phyloP scores from a whole-genome alignment of 2,113 vertebrate genomes.

The Datnioides undecimradiatus region DNA sequence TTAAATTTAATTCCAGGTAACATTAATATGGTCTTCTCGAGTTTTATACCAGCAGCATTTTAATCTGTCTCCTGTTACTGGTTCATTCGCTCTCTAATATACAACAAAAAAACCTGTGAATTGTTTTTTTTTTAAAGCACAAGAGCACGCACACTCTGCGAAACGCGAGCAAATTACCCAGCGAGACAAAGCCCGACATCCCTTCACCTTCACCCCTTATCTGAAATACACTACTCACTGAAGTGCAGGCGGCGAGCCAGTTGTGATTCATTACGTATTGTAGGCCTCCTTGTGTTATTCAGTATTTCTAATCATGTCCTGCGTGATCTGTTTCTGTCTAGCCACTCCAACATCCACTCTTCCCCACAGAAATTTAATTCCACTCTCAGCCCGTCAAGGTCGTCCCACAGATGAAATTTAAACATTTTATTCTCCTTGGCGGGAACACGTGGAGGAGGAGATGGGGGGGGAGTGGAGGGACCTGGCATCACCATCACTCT shows the following conservation, averaged over 20 bases:
- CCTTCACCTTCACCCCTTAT: slow-evolving; percentile 34
- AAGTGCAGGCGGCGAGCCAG: slow-evolving; percentile 18
- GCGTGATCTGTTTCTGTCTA: slow-evolving; percentile 55
- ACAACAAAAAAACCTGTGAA: neutral
- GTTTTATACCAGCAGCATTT: neutral
- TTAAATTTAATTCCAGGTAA: neutral
- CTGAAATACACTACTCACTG: slow-evolving; percentile 27
- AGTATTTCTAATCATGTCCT: slow-evolving; percentile 65
- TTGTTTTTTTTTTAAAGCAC: neutral
- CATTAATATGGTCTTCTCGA: neutral
- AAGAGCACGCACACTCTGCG: neutral
- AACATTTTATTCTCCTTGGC: slow-evolving; percentile 68
- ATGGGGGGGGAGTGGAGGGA: slow-evolving; percentile 14
- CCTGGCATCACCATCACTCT: slow-evolving; percentile 13
- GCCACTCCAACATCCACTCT: slow-evolving; percentile 60
- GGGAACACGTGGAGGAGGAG: slow-evolving; percentile 37
- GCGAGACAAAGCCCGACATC: neutral
- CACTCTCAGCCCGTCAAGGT: slow-evolving; percentile 70
- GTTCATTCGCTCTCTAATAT: neutral
- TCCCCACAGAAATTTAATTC: slow-evolving; percentile 69
- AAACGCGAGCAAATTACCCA: neutral
- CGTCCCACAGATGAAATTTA: slow-evolving; percentile 66
- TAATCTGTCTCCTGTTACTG: neutral
- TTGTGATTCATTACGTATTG: slow-evolving; percentile 57
- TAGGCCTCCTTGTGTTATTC: slow-evolving; percentile 43